Percentiles rank a stretch among this genome's conserved stretches.
Conservation (phyloP, 2,888 invertebrate species). For the Tenthredo scrophulariae region DNA sequence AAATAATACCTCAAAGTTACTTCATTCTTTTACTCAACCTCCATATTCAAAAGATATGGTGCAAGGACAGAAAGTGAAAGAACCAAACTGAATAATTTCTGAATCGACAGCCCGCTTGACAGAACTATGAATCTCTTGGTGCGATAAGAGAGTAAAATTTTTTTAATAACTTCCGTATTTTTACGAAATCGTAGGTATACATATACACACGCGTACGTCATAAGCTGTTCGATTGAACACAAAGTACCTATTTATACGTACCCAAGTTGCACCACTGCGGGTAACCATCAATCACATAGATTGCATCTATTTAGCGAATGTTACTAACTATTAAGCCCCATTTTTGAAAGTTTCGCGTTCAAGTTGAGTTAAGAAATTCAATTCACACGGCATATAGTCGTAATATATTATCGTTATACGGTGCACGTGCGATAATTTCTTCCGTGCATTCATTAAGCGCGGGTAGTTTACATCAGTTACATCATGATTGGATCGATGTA, state of each 20-base stretch:
- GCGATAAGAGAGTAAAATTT: not conserved
- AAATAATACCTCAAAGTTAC: not conserved
- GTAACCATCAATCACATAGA: slow-evolving; percentile 43
- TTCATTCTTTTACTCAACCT: not conserved
- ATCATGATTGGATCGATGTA: slow-evolving; percentile 4
- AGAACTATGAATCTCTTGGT: not conserved
- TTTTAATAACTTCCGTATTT: slow-evolving; percentile 9
- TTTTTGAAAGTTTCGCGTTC: slow-evolving; percentile 16
- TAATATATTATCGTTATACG: slow-evolving; percentile 19
- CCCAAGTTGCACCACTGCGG: not conserved
- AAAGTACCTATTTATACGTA: not conserved
- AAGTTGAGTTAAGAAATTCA: slow-evolving; percentile 21
- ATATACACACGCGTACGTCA: not conserved
- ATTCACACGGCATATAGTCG: not conserved
- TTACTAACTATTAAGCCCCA: not conserved
- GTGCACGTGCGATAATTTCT: slow-evolving; percentile 33
- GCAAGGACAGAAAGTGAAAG: not conserved
- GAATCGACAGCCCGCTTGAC: not conserved
- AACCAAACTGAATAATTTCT: not conserved
- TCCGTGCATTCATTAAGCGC: slow-evolving; percentile 10
- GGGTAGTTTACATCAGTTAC: not conserved
- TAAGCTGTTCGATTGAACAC: slow-evolving; percentile 7
- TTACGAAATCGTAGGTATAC: not conserved
- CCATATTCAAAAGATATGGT: not conserved
- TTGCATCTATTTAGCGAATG: slow-evolving; percentile 33